These are phyloP conservation scores for Holcopasites calliopsidis DNA, from an alignment of 1,140 invertebrate genomes.

Conservation along the genomic window DNA sequence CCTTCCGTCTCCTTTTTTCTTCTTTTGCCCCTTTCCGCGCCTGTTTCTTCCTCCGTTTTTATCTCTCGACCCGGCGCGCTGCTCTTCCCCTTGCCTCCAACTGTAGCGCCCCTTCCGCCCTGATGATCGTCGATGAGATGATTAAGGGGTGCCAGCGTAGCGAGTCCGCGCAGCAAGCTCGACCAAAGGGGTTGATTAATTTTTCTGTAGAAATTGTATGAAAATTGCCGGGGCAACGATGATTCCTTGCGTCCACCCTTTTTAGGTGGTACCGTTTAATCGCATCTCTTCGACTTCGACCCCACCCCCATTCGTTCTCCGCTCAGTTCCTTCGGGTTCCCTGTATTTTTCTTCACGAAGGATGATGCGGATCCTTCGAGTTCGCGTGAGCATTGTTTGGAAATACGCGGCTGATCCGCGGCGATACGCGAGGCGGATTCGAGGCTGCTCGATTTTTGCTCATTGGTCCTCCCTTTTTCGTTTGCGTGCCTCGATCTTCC, in stretches of 20 bases:
- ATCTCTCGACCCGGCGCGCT: conserved; percentile 18
- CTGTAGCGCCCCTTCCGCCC: conserved; percentile 4
- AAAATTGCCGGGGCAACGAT: no score
- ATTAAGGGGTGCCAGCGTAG: not conserved
- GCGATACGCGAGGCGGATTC: conserved; percentile 63
- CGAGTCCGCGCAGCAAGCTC: no score
- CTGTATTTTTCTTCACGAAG: not conserved
- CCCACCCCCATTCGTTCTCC: not conserved
- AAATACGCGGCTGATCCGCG: conserved; percentile 73
- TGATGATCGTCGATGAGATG: conserved; percentile 18
- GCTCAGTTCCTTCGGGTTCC: not conserved
- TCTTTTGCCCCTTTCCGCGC: conserved; percentile 30
- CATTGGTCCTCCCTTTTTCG: conserved; percentile 54
- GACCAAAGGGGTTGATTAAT: no score
- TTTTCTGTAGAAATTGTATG: no score
- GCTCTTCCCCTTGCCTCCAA: not conserved
- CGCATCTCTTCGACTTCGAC: no score
- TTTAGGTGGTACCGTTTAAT: no score
- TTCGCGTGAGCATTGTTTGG: conserved; percentile 75
- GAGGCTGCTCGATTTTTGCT: conserved; percentile 60
- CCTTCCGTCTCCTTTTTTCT: conserved; percentile 43
- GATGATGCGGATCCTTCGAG: conserved; percentile 50
- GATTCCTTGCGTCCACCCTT: no score
- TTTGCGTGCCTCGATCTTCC: conserved; percentile 49
- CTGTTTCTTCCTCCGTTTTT: conserved; percentile 16